Base-by-base conservation (phyloP, 2,888 invertebrate genomes). In the Pammene aurita region DNA sequence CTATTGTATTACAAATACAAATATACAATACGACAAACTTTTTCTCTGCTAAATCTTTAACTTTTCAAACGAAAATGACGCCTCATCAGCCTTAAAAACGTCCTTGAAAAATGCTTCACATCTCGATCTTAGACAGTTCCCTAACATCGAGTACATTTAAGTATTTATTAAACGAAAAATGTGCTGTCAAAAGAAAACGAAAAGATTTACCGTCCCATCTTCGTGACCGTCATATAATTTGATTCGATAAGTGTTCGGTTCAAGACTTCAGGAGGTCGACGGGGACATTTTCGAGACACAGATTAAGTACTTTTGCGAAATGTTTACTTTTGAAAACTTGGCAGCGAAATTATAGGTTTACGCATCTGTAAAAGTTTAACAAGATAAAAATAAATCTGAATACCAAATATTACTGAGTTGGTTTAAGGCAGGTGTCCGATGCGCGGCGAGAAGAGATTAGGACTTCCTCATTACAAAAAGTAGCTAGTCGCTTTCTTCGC, bases 101-200 rank as follows among this genome's bases (percentile, higher is more conserved):
- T 9, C 16, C 50, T 26, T 46, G 14, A 52, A 54, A 60, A 66
- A 54, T 18, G 41, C 46, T 46, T 41, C 14, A 81, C 81, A 79
- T 77, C 79, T 76, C 75, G 76, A 78, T 79, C 79, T 79, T n/a
- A 79, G 73, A 75, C 62, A 73, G 66, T 54, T 72, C 72, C 74
- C 26, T 54, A n/a, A 35, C 38, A 55, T 55, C 35, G 34, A 57
- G 41, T 48, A 41, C 52, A 61, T 54, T 10, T 61, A 56, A 46
- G 61, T 61, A 63, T 67, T 62, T 55, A 63, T 67, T 63, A 57
- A 63, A 41, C 61, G 56, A 57, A n/a, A 57, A 67, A 42, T 16
- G 13, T 50, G 67, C 62, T 67, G 62, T 67, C 56, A 63, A 67
- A 67, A 42, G 61, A 56, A 67, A 54, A n/a, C 48, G 61, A 54